Base-by-base conservation (phyloP, 2,888 invertebrate species). In the Shargacucullia verbasci region DNA sequence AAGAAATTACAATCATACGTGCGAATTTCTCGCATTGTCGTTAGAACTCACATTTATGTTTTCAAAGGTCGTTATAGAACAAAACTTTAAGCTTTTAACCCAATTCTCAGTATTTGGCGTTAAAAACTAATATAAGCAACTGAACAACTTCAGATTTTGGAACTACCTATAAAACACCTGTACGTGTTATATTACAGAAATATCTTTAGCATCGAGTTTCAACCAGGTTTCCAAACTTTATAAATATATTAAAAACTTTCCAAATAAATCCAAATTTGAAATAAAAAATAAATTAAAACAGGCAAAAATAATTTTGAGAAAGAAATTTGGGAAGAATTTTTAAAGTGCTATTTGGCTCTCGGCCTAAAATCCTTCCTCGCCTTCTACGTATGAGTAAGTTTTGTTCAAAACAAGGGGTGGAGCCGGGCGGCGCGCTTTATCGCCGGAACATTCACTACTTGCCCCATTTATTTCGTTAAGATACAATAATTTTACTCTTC, bases 391-490 rank as follows among this genome's bases (percentile, higher is more conserved):
- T 74, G 79, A 79, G 77, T 66, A 78, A 82, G 76, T 81, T 81
- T 78, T 71, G 73, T 72, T 72, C 62, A 73, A 75, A 81, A 81
- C 79, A 80, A 78, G 79, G 78, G 78, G 70, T 62, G 64, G 62
- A 64, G 61, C 55, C 64, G 70, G 55, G 59, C 56, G 70, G 66
- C 68, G 69, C 45, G 73, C 73, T 79, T 76, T 78, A 82, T 81
- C 74, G 78, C 78, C 75, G 41, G 74, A 56, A 76, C 73, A 79
- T 73, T 72, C 73, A 68, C 73, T 76, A 78, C 76, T 78, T 80
- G 87, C 76, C 76, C 84, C 88, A 88, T 88, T 86, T 86, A 81
- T 83, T 83, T 76, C 70, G 83, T 86, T 87, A 86, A 84, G 83
- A 84, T 80, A 83, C 85, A 84, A 85, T 86, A 83, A 87, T 82